Base-by-base conservation (phyloP, 2,888 invertebrate genomes). In the Latrodectus hesperus region DNA sequence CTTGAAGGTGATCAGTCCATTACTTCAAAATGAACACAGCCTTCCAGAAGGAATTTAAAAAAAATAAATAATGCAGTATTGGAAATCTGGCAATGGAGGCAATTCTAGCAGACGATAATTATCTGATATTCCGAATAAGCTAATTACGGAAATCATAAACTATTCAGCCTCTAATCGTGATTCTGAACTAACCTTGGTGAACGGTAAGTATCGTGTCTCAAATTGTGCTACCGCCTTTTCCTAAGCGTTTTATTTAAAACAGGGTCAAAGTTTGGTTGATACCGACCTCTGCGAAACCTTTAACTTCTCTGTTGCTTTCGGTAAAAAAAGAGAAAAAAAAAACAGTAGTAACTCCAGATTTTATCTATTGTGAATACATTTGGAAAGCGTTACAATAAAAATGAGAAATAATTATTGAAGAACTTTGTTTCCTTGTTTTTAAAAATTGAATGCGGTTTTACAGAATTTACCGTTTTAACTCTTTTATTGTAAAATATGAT, bases 61-160 rank as follows among this genome's bases (percentile, higher is more conserved):
- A 60, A 60, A 60, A 16, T 16, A 60, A 60, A n/a, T 16, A 60
- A 60, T 11, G 60, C 60, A 60, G n/a, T 38, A 60, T 60, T 11
- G 60, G n/a, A 60, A 60, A 22, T 1, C 38, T 9, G 17, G 76
- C 22, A 17, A 26, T 16, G 22, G 64, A 60, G 11, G 38, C 38
- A 6, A 3, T 60, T 12, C 12, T 60, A 9, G 49, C 60, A 22
- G 71, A n/a, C 10, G n/a, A 53, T 74, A 74, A 81, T 81, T 74
- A 53, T 53, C 52, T 10, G 74, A 74, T 67, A 81, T 64, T 6
- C 80, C 51, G n/a, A 80, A 80, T 79, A 26, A 49, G 65, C 52
- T 73, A 81, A 73, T 81, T 73, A 67, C 65, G 52, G 9, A 51
- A 73, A 26, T 60, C 72, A 73, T 81, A 81, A 65, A 74, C 74